Conservation (phyloP, 2,113 vertebrate species). For the Hystrix cristata region DNA sequence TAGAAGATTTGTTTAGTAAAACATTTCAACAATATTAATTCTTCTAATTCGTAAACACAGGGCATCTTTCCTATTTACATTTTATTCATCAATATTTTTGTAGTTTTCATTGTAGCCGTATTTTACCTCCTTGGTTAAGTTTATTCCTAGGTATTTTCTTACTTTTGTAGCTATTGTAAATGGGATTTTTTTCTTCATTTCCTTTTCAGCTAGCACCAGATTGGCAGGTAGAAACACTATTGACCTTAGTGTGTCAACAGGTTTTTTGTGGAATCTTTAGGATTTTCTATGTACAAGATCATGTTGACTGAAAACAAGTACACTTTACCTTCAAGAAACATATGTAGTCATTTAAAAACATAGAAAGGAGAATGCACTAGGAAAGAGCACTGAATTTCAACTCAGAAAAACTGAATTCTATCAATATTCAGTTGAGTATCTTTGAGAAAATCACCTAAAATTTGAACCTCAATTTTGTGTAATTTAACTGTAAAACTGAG, state of each 20-base stretch:
- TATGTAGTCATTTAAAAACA: constrained; percentile 24
- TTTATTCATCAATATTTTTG: background rate
- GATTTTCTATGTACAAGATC: background rate
- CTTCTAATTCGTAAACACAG: background rate
- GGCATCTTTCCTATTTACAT: background rate
- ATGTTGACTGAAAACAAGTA: background rate
- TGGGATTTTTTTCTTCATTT: no score
- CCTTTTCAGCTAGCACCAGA: background rate
- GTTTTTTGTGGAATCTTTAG: background rate
- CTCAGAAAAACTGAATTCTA: background rate
- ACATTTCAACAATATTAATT: background rate
- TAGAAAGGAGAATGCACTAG: background rate
- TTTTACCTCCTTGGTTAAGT: background rate
- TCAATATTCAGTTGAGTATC: background rate
- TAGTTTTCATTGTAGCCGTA: background rate
- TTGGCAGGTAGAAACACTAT: no score
- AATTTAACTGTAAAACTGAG: background rate
- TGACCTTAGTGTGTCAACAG: background rate
- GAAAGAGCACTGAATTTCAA: constrained; percentile 5
- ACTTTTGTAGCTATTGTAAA: background rate
- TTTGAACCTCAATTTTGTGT: background rate
- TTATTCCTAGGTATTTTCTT: background rate
- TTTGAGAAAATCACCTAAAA: constrained; percentile 28
- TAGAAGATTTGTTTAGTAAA: background rate
- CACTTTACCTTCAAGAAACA: background rate